Evolutionary conservation across 92 coral and sea anemone genomes (phyloP), one percentile per base, ranked within the genome.

Genomic region (Chrysogorgia sp.): DNA sequence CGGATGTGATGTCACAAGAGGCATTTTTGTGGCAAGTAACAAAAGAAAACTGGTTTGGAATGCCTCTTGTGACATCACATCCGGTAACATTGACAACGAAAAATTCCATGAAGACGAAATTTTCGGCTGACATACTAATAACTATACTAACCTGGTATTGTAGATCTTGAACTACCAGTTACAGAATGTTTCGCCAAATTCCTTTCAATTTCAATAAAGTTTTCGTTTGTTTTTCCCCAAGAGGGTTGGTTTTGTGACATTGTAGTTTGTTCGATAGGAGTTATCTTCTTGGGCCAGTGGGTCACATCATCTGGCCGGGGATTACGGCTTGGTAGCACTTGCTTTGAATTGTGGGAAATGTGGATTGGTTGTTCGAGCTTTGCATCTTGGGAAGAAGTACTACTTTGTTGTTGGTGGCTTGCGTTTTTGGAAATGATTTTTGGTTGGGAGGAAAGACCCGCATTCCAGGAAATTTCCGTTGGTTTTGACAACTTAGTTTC

Each of bases 131-230:
- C n/a, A n/a, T n/a, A n/a, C n/a, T n/a, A n/a, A n/a, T n/a, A n/a
- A n/a, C n/a, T n/a, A n/a, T 30, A 45, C 59, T 69, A 1, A 47
- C 76, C 61, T 69, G 76, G 76, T 69, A 69, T 32, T 5, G 59
- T 24, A 45, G 76, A 69, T 15, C 34, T 69, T 10, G 63, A 31
- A 7, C 9, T 29, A 2, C 31, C 63, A 29, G 59, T 24, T 14
- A 0, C 40, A 41, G 6, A 1, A 23, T 17, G 32, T 24, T 34
- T 32, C 7, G 79, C 50, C 41, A 69, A 69, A 20, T 28, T 69
- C 12, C 23, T 69, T 49, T 69, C 76, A 17, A 69, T 26, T n/a
- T 59, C 60, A 5, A 58, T 13, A 29, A 69, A 69, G 30, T 69
- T 60, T 24, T 45, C 15, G 53, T 2, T 67, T 8, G 34, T 1